Base-by-base conservation (phyloP, 1,140 invertebrate genomes). In the Cyphomyrmex costatus region DNA sequence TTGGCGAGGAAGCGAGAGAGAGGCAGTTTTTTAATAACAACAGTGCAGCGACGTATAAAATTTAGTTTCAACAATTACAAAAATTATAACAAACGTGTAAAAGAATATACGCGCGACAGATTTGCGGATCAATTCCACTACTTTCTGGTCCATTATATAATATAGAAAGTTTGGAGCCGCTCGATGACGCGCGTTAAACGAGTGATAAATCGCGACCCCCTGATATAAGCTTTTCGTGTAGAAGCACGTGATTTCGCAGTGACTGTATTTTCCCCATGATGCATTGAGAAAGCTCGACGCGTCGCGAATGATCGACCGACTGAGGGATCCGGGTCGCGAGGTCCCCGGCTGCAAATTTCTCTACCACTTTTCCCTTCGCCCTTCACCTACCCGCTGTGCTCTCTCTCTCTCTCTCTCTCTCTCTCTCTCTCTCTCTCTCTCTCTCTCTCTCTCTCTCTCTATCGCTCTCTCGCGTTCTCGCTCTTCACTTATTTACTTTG, bases 271-370 rank as follows among this genome's bases (percentile, higher is more conserved):
- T 68, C 68, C 49, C 77, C 63, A 53, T 83, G 78, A 83, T 86
- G 86, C 73, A 88, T 76, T 66, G 87, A 68, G 65, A 83, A 87
- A 86, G 87, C 85, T 80, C 85, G 87, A 70, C 87, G 74, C 66
- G 84, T 86, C 87, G 58, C 77, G 46, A 87, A 88, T 87, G 87
- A 88, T 88, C 77, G 87, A 82, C 87, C 65, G 87, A 66, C 70
- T 56, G 49, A 74, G 53, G 70, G 33, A 86, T 74, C 61, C 65
- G 74, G 79, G 66, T 60, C 60, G 56, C 66, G 53, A 74, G 73
- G 71, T 79, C 36, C 33, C 65, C 53, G 60, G 73, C 74, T 65
- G 63, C 51, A 87, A 85, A 61, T 87, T 78, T 86, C 65, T 36
- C 65, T 46, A 16, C 49, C 46, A 66, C 56, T 27, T 60, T 27